Percentiles rank a stretch among this genome's conserved stretches.
phyloP scores from a whole-genome alignment of 2,797 vertebrate genomes.

The Apogon talboti region DNA sequence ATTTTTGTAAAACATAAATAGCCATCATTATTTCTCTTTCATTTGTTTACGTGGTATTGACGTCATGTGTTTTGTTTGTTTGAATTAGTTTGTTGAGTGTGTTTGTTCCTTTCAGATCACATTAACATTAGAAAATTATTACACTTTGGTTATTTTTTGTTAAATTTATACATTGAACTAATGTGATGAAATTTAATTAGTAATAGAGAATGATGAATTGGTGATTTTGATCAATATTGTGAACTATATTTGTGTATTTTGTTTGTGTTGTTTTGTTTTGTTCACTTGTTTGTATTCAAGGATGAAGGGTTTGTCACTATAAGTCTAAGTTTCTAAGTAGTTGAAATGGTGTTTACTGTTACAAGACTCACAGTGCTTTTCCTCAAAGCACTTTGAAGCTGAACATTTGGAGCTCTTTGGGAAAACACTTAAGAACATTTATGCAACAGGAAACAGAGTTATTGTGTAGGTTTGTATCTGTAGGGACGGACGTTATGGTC shows the following conservation, averaged over 20 bases:
- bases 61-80: constrained; percentile 44
- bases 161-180: not conserved
- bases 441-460: too few species aligned
- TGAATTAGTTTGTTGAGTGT: constrained; percentile 27
- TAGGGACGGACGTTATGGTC: too few species aligned
- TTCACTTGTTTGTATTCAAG: constrained; percentile 11
- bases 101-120: constrained; percentile 21
- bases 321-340: not conserved
- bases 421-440: too few species aligned
- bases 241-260: constrained; percentile 38
- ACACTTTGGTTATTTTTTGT: too few species aligned
- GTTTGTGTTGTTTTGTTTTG: constrained; percentile 16
- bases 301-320: not conserved
- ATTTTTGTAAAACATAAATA: constrained; percentile 2
- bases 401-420: too few species aligned
- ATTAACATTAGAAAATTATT: too few species aligned
- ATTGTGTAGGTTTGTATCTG: too few species aligned
- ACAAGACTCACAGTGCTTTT: too few species aligned
- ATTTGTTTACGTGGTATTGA: constrained; percentile 42
- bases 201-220: not conserved
- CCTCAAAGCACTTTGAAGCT: too few species aligned
- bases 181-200: not conserved
- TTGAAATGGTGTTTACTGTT: too few species aligned
- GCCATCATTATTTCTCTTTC: constrained; percentile 49
- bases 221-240: constrained; percentile 40